phyloP scores from a whole-genome alignment of 2,888 invertebrate species.

The Sicus ferrugineus region DNA sequence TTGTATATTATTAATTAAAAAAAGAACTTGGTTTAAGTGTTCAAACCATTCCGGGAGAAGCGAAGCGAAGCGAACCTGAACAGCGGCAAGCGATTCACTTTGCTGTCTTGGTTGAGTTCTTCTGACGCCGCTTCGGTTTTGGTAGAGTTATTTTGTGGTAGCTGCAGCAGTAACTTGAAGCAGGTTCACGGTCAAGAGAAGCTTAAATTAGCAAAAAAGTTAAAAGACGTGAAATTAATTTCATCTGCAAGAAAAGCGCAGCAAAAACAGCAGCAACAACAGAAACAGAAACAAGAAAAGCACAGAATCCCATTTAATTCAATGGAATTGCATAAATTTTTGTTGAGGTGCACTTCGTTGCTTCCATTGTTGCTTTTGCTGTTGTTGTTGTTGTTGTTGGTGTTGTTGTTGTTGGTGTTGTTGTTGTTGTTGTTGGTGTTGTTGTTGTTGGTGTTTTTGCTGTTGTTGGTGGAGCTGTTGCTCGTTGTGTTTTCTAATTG shows the following conservation, averaged over 20 bases:
- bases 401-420: conserved; percentile 16
- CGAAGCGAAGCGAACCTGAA: neutral
- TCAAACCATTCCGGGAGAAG: neutral
- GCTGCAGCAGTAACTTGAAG: neutral
- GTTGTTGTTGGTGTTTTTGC: conserved; percentile 14
- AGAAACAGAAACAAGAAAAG: neutral
- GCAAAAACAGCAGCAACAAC: neutral
- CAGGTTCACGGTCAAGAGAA: conserved; percentile 28
- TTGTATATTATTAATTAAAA: neutral
- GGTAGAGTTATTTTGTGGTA: neutral
- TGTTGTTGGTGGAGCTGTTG: too few relatives aligned
- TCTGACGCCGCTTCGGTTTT: neutral
- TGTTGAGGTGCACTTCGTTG: conserved; percentile 30
- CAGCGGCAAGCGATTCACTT: neutral
- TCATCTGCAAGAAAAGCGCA: neutral
- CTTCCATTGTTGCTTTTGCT: conserved; percentile 4
- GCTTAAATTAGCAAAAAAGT: neutral
- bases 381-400: conserved; percentile 6
- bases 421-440: conserved; percentile 5
- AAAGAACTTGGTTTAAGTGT: neutral
- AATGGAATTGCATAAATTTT: conserved; percentile 30
- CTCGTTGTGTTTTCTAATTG: conserved; percentile 27
- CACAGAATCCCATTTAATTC: conserved; percentile 24
- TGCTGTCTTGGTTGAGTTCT: neutral
- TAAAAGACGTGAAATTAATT: conserved; percentile 16